Percentiles rank a stretch among this genome's conserved stretches.
Evolutionary conservation across 2,797 vertebrate genomes (phyloP).

Genomic region (Ficedula albicollis): DNA sequence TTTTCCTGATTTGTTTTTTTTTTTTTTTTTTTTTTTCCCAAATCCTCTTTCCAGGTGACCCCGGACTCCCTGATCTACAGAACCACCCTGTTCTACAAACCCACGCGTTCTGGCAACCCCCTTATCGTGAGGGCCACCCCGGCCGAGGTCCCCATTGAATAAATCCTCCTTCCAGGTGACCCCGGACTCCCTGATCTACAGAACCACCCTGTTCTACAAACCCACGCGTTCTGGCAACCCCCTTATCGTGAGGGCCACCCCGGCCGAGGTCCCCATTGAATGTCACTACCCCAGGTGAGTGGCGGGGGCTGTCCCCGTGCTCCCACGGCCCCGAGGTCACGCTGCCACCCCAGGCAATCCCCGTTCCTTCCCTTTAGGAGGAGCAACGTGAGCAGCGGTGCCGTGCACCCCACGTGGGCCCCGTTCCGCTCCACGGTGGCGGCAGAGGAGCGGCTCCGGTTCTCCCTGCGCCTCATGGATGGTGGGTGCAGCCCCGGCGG

Average conservation of each 20-base stretch:
- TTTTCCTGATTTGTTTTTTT: neutral
- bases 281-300: neutral
- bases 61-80: neutral
- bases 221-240: neutral
- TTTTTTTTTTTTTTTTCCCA: neutral
- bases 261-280: neutral
- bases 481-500: neutral
- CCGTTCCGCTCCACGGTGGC: neutral
- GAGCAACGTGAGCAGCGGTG: neutral
- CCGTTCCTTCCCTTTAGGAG: neutral
- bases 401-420: neutral
- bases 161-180: neutral
- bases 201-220: neutral
- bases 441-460: neutral
- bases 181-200: neutral
- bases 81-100: neutral
- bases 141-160: neutral
- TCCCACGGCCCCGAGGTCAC: fast-evolving
- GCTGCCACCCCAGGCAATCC: neutral
- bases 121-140: neutral
- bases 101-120: neutral
- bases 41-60: neutral
- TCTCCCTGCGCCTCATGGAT: neutral
- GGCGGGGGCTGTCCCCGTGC: fast-evolving
- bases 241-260: neutral